Percentiles rank a stretch among this genome's conserved stretches.
Evolutionary conservation across 2,797 vertebrate genomes (phyloP).

Genomic region (Buceros bicornis): DNA sequence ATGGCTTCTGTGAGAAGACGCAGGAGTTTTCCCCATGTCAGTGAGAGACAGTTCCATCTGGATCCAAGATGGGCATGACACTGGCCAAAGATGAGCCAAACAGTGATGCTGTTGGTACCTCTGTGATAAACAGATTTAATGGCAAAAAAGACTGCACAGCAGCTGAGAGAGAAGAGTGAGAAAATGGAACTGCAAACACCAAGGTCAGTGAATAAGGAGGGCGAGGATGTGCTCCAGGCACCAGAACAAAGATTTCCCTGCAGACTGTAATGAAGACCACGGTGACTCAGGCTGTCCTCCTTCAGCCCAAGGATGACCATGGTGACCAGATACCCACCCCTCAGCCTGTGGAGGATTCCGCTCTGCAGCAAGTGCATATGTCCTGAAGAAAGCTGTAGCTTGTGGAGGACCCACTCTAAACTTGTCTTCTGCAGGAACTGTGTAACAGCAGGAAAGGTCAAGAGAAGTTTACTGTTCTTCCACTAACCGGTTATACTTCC

Average conservation of each 20-base stretch:
- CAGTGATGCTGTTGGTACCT: background rate
- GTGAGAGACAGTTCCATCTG: background rate
- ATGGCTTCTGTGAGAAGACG: background rate
- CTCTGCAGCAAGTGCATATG: background rate
- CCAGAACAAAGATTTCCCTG: background rate
- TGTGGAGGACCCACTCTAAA: too few relatives aligned
- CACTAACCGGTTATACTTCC: too few relatives aligned
- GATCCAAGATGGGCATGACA: background rate
- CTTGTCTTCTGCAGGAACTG: background rate
- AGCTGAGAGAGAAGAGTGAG: background rate
- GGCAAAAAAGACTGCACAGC: background rate
- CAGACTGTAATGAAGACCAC: too few relatives aligned
- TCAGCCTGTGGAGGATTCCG: background rate
- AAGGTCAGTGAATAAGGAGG: background rate
- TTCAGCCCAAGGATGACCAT: background rate
- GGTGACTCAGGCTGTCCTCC: background rate
- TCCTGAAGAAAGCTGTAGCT: background rate
- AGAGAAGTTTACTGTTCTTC: too few relatives aligned
- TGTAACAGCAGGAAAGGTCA: too few relatives aligned
- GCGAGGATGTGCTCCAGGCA: background rate
- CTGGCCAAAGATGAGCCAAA: background rate
- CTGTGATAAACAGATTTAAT: background rate
- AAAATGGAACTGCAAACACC: background rate
- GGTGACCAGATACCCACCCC: background rate
- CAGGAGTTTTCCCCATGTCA: too few relatives aligned